Conservation (phyloP, 2,797 vertebrate species). For the Monodelphis domestica region DNA sequence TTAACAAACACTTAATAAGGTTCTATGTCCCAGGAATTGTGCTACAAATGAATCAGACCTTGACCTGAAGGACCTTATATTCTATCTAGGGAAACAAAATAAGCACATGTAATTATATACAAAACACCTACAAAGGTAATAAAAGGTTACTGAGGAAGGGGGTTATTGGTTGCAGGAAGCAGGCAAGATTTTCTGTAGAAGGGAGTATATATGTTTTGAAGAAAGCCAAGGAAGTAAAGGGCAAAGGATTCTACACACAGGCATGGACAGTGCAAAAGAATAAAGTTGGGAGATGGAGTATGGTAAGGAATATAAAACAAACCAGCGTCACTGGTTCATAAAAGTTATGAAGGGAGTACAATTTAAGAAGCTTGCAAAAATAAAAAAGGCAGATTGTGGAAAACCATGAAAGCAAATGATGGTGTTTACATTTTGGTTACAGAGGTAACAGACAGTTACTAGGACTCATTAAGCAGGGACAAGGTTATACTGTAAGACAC, state of each 20-base stretch:
- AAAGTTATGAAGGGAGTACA: background rate
- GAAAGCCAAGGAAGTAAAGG: background rate
- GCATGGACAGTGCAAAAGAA: background rate
- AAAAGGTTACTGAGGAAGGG: background rate
- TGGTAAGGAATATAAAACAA: background rate
- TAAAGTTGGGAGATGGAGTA: background rate
- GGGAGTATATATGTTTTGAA: background rate
- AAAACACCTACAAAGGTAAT: background rate
- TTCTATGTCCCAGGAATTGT: background rate
- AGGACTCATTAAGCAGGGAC: background rate
- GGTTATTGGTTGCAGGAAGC: background rate
- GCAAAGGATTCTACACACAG: too few relatives aligned
- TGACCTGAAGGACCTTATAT: background rate
- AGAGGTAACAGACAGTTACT: background rate
- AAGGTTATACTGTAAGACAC: background rate
- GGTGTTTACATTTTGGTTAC: background rate
- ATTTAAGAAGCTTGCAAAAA: background rate
- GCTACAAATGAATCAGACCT: too few relatives aligned
- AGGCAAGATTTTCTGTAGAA: background rate
- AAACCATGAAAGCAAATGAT: background rate
- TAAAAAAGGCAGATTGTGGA: background rate
- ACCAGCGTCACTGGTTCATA: background rate
- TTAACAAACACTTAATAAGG: background rate
- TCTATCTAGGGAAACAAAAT: background rate
- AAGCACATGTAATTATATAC: background rate